phyloP scores from a whole-genome alignment of 2,888 invertebrate species.

The Lepidocyrtoides sp. region DNA sequence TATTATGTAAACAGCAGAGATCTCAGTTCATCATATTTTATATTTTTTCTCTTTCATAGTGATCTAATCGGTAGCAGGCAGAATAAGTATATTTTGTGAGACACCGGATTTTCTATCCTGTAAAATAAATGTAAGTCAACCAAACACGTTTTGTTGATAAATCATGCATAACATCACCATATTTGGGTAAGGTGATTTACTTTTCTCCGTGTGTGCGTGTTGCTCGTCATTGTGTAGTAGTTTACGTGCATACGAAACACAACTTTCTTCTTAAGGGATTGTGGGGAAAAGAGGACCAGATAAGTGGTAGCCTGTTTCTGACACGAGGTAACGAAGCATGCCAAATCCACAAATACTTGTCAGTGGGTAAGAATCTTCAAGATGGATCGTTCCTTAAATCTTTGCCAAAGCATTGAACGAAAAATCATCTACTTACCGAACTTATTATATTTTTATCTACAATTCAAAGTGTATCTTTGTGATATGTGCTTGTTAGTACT shows the following conservation, averaged over 20 bases:
- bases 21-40: neutral
- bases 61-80: conserved; percentile 45
- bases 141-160: conserved; percentile 43
- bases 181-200: conserved; percentile 22
- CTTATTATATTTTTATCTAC: no score
- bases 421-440: neutral
- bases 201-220: neutral
- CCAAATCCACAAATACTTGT: conserved; percentile 66
- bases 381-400: conserved; percentile 46
- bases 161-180: conserved; percentile 31
- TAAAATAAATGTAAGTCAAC: conserved; percentile 63
- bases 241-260: neutral
- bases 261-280: neutral
- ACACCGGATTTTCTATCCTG: conserved; percentile 6
- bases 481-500: no score
- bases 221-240: neutral
- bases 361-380: conserved; percentile 64
- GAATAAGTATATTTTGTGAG: conserved; percentile 23
- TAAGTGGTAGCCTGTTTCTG: conserved; percentile 56
- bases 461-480: no score
- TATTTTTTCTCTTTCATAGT: conserved; percentile 15
- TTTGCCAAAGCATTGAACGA: conserved; percentile 3
- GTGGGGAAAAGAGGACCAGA: conserved; percentile 38
- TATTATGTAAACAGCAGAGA: neutral
- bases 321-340: conserved; percentile 73